A percentile compares a stretch with the other conserved stretches of the same genome.
These are phyloP conservation scores for Nowickia ferox DNA, from an alignment of 2,888 invertebrate species.

Conservation along the genomic window DNA sequence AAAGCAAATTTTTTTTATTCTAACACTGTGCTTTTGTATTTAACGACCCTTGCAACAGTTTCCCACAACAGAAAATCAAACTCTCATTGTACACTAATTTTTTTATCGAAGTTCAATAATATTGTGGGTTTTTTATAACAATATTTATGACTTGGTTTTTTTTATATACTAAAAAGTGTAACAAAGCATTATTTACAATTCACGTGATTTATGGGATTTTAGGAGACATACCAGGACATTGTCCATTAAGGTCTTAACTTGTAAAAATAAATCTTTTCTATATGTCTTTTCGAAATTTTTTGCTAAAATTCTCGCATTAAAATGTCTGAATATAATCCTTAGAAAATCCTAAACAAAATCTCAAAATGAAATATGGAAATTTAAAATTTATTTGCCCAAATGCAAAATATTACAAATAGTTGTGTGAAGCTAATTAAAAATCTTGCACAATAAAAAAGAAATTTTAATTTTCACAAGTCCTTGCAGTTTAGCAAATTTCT, in stretches of 20 bases:
- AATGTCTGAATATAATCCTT: slow-evolving; percentile 35
- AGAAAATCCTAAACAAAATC: background rate
- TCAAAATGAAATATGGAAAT: slow-evolving; percentile 12
- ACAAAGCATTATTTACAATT: slow-evolving; percentile 13
- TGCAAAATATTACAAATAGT: slow-evolving; percentile 41
- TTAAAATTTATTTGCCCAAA: slow-evolving; percentile 10
- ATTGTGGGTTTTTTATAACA: slow-evolving; percentile 59
- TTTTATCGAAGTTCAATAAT: slow-evolving; percentile 32
- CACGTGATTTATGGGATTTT: slow-evolving; percentile 19
- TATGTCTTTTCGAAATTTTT: background rate
- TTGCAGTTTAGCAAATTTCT: slow-evolving; percentile 1
- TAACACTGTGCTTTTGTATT: slow-evolving; percentile 8
- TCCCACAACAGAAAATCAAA: background rate
- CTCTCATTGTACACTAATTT: slow-evolving; percentile 9
- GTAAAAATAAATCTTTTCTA: background rate
- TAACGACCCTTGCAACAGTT: slow-evolving; percentile 41
- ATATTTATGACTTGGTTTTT: slow-evolving; percentile 60
- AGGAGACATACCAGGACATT: too few species aligned
- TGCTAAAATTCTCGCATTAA: slow-evolving; percentile 11
- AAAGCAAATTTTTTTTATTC: too few species aligned
- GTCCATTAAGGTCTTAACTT: too few species aligned
- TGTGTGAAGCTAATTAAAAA: slow-evolving; percentile 56
- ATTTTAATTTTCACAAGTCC: slow-evolving; percentile 2
- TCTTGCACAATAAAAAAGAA: slow-evolving; percentile 2
- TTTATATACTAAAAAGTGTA: background rate